Base-by-base conservation (phyloP, 64 coral and sea anemone genomes). In the Pachyseris speciosa region DNA sequence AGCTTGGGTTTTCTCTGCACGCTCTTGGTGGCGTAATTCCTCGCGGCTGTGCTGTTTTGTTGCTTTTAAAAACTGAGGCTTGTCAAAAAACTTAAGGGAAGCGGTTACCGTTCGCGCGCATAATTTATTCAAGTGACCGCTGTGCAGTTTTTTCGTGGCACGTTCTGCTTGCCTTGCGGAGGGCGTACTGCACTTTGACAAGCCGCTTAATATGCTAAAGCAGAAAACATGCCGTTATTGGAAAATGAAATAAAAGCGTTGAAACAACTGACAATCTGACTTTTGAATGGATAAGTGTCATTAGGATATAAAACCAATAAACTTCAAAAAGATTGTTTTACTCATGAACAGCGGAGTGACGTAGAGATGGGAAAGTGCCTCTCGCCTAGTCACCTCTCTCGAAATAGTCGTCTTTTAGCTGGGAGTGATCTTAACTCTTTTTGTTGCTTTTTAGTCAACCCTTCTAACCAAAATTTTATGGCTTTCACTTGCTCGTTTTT, bases 151-250 rank as follows among this genome's bases (percentile, higher is more conserved):
- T 69, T 47, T 64, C 83, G 66, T 85, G 83, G 27, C 45, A 70
- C 17, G 63, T 49, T 47, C 49, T 85, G 16, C 77, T 81, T 81
- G 53, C 40, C 77, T 81, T 37, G 77, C 77, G 77, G 77, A 40
- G 77, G 77, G 77, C 77, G 5, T 22, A 61, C 77, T 81, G 77
- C 77, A 81, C 10, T 9, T 81, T 81, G 77, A 63, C 77, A 81
- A 81, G 77, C 77, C 77, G 77, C 48, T 55, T 40, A 38, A 81
- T 43, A 40, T 61, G 32, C 2, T 7, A 37, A 81, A 81, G 77
- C 53, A 81, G 30, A 63, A 53, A 33, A 81, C 51, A 27, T 27
- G 53, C 29, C 0, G 13, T 51, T 49, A 15, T 31, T 7, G 5
- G 16, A 76, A 39, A 39, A 26, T n/a, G 1, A 33, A 81, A 52